Base-by-base conservation (phyloP, 2,113 vertebrate species). In the Capricornis sumatraensis region DNA sequence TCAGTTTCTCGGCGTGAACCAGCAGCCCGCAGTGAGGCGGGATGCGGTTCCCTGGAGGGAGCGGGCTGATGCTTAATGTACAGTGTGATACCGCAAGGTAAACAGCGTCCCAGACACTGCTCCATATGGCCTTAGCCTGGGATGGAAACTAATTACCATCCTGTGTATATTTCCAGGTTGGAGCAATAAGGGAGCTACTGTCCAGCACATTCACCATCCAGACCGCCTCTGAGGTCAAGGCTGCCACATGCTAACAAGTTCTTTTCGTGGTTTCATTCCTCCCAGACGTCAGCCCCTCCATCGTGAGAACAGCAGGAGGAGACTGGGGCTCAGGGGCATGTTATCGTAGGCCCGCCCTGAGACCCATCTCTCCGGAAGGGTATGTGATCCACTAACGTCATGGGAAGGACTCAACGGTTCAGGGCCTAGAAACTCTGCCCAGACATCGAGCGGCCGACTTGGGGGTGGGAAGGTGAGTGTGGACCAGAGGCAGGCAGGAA, bases 321-420 rank as follows among this genome's bases (percentile, higher is more conserved):
- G 43, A 23, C n/a, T 74, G 28, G 71, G 33, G 36, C 19, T 3
- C 3, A 23, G 60, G 36, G 14, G 47, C 2, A 33, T 0, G 19
- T 15, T 7, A 7, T 8, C 2, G 1, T 14, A 50, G 21, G 76
- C 21, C 28, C 27, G 47, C 27, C 78, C 36, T 7, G 55, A 71
- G n/a, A 55, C 11, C 30, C 16, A 2, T 17, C 12, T 57, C 15
- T 81, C 53, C 11, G 45, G 53, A 23, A 33, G 21, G 43, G 30
- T 2, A 2, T 3, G 2, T 0, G 4, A n/a, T 11, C 25, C 67
- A 15, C 15, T 43, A 19, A 52, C 0, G 0, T 3, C 58, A 45
- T 0, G 1, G 0, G 3, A 58, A 79, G 45, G n/a, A 55, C n/a
- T 9, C 17, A 36, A 57, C 0, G 2, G 11, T 21, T 57, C 74